A percentile compares a stretch with the other conserved stretches of the same genome.
Evolutionary conservation across 2,888 invertebrate species (phyloP).

Genomic region (Dryococelus australis): DNA sequence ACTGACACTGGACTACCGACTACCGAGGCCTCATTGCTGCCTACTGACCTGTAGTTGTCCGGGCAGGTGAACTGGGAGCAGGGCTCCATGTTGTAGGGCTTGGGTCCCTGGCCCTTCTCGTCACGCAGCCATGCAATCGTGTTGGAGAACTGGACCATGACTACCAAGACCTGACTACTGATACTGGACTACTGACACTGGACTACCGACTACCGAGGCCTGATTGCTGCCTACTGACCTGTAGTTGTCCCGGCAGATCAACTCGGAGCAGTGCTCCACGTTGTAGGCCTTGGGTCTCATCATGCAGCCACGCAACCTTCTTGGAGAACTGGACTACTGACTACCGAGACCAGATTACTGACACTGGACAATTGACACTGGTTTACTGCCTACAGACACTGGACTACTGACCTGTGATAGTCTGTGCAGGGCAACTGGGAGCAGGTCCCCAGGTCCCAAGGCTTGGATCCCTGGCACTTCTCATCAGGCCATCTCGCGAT

Average conservation of each 20-base stretch:
- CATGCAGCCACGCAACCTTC: conserved; percentile 86
- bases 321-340: conserved; percentile 92
- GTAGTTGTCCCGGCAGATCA: conserved; percentile 68
- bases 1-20: too few relatives aligned
- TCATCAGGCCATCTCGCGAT: conserved; percentile 87
- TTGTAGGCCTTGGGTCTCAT: conserved; percentile 82
- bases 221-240: conserved; percentile 43
- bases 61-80: conserved; percentile 80
- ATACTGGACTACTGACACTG: too few relatives aligned
- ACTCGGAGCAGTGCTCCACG: conserved; percentile 80
- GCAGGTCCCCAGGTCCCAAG: conserved; percentile 81
- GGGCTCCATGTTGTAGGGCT: conserved; percentile 80
- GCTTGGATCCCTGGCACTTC: conserved; percentile 87
- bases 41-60: too few relatives aligned
- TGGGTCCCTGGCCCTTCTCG: conserved; percentile 84
- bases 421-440: conserved; percentile 74
- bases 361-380: too few relatives aligned
- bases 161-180: too few relatives aligned
- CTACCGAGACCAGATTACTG: too few relatives aligned
- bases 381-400: too few relatives aligned
- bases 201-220: too few relatives aligned
- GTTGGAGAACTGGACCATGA: conserved; percentile 79
- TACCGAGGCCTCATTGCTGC: too few relatives aligned
- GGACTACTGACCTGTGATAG: too few relatives aligned
- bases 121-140: conserved; percentile 89